phyloP scores from a whole-genome alignment of 92 coral and sea anemone species.

The Epizoanthus stellaris region DNA sequence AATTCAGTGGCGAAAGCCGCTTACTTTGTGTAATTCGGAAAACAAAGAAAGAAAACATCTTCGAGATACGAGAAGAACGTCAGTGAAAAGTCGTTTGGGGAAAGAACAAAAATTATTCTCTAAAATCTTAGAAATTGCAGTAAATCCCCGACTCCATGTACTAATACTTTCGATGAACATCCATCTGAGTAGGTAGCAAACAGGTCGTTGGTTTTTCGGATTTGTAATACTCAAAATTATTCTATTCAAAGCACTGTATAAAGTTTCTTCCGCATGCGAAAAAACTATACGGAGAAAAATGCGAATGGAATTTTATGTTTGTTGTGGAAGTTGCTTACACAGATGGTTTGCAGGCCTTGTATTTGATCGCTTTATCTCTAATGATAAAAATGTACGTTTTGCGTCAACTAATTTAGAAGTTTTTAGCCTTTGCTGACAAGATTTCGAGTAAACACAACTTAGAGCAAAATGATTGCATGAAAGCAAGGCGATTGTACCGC shows the following conservation, averaged over 20 bases:
- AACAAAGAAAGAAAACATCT: not conserved
- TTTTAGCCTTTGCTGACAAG: slow-evolving; percentile 7
- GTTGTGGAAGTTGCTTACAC: not conserved
- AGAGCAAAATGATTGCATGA: slow-evolving; percentile 7
- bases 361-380: not conserved
- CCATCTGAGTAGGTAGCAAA: too few relatives aligned
- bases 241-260: not conserved
- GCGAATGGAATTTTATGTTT: not conserved
- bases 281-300: not conserved
- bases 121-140: too few relatives aligned
- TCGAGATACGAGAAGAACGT: too few relatives aligned
- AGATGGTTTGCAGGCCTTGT: slow-evolving; percentile 1
- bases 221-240: not conserved
- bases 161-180: too few relatives aligned
- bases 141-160: too few relatives aligned
- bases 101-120: too few relatives aligned
- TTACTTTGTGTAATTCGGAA: not conserved
- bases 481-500: slow-evolving; percentile 27
- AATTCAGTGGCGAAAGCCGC: slow-evolving; percentile 3
- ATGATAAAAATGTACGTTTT: slow-evolving; percentile 29
- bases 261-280: not conserved
- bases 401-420: not conserved
- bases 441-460: slow-evolving; percentile 19
- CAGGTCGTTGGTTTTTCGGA: too few relatives aligned
- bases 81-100: too few relatives aligned